Percentiles rank a stretch among this genome's conserved stretches.
phyloP scores from a whole-genome alignment of 2,113 vertebrate genomes.

The Lepisosteus osseus region DNA sequence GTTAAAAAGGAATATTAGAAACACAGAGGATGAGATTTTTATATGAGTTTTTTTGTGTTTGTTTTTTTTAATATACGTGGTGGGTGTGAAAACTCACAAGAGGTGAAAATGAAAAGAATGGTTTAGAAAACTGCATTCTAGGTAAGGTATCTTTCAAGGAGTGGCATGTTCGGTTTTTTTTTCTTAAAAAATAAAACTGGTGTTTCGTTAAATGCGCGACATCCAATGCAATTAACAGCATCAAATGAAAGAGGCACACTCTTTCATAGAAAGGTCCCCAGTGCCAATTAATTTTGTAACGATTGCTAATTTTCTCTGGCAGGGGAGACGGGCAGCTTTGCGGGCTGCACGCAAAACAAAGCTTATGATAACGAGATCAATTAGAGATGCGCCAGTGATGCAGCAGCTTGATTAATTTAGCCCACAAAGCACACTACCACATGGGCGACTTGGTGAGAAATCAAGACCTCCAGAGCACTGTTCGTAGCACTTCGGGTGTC shows the following conservation, averaged over 20 bases:
- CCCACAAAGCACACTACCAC: no score
- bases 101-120: no score
- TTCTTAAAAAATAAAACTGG: no score
- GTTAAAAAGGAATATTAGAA: not conserved
- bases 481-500: no score
- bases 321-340: not conserved
- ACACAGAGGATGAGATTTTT: not conserved
- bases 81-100: no score
- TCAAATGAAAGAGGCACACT: not conserved
- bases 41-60: no score
- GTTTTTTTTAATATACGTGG: no score
- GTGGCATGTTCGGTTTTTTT: no score
- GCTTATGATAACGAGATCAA: conserved; percentile 18
- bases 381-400: conserved; percentile 5
- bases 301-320: conserved; percentile 9
- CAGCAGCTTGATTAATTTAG: not conserved
- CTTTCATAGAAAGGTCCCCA: not conserved
- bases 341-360: not conserved
- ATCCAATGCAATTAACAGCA: not conserved
- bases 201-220: not conserved
- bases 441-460: no score
- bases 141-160: no score
- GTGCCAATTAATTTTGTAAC: not conserved
- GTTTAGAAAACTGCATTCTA: no score
- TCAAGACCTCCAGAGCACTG: no score